Conservation (phyloP, 2,797 vertebrate genomes). For the Euphonia xanthogaster region DNA sequence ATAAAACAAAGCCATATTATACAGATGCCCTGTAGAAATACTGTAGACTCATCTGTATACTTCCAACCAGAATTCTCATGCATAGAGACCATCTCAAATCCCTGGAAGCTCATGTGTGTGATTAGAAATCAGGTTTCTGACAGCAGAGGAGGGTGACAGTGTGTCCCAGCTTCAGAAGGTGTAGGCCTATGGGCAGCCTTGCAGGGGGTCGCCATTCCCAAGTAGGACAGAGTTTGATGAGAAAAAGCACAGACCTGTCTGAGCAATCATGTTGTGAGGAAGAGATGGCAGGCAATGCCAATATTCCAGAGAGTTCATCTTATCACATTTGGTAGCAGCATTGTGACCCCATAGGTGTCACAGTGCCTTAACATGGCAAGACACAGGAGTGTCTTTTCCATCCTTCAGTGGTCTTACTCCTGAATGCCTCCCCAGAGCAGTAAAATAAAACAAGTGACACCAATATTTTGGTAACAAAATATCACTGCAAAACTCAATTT, state of each 20-base stretch:
- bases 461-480: not conserved
- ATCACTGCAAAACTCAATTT: not conserved
- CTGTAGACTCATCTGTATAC: not conserved
- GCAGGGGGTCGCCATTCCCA: not conserved
- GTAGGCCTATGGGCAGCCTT: not conserved
- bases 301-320: not conserved
- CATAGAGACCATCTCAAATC: not conserved
- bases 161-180: accelerated
- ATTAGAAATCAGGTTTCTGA: not conserved
- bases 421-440: not conserved
- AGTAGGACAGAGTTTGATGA: not conserved
- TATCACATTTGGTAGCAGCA: not conserved
- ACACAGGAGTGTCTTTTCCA: not conserved
- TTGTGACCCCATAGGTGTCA: not conserved
- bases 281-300: not conserved
- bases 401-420: not conserved
- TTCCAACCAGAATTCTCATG: not conserved
- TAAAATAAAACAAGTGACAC: not conserved
- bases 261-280: not conserved
- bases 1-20: not conserved
- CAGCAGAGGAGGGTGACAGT: not conserved
- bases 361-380: not conserved
- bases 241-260: not conserved
- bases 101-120: not conserved
- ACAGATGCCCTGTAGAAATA: not conserved